These are phyloP conservation scores for Bombus turneri DNA, from an alignment of 1,140 invertebrate genomes.

Conservation along the genomic window DNA sequence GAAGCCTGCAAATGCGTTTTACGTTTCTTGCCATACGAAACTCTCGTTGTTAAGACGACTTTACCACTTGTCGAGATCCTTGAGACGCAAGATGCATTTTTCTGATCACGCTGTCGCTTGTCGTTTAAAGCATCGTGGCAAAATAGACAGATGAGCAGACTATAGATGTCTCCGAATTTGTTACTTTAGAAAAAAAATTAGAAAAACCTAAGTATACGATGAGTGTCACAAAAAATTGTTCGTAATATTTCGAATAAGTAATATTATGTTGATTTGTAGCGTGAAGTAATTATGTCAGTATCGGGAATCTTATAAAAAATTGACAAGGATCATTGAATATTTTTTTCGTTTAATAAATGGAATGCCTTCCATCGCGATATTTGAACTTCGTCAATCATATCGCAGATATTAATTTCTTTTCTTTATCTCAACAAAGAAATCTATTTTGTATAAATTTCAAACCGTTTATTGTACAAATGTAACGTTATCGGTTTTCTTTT, in stretches of 20 bases:
- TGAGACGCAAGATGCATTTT: constrained; percentile 19
- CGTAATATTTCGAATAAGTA: neutral
- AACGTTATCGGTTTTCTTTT: too few relatives aligned
- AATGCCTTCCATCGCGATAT: too few relatives aligned
- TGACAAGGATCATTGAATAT: neutral
- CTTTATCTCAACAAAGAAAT: neutral
- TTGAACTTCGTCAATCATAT: neutral
- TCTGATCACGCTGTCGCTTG: constrained; percentile 36
- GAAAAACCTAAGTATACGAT: too few relatives aligned
- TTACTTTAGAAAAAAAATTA: neutral
- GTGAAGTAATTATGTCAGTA: neutral
- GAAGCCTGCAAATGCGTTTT: constrained; percentile 48
- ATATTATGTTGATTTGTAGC: too few relatives aligned
- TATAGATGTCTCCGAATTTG: too few relatives aligned
- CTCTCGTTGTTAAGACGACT: constrained; percentile 56
- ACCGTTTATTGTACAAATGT: too few relatives aligned
- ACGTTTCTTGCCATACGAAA: constrained; percentile 52
- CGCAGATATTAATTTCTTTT: neutral
- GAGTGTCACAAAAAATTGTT: neutral
- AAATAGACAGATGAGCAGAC: neutral
- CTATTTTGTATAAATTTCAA: neutral
- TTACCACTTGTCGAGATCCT: constrained; percentile 44
- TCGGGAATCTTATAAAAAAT: neutral
- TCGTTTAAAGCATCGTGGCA: neutral
- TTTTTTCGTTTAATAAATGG: neutral